Evolutionary conservation across 2,888 invertebrate species (phyloP).

Genomic region (Sceliomorpha sp.): DNA sequence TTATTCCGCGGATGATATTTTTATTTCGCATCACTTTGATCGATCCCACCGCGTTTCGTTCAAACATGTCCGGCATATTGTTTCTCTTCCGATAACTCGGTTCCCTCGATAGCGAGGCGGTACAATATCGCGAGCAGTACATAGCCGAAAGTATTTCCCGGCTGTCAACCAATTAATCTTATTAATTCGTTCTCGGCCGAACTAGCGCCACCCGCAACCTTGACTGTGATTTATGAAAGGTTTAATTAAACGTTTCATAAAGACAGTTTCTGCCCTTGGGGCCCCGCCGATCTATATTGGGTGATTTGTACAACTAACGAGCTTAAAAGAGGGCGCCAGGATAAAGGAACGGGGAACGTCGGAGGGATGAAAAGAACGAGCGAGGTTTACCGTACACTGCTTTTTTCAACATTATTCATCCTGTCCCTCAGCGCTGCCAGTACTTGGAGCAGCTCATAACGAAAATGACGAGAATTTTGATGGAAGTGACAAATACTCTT

Average conservation of each 20-base stretch:
- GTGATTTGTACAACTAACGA: constrained; percentile 58
- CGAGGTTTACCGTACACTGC: constrained; percentile 29
- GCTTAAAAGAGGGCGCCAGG: constrained; percentile 54
- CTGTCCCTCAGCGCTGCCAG: constrained; percentile 38
- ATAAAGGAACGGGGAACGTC: constrained; percentile 38
- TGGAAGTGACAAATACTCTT: constrained; percentile 17
- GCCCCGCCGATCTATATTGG: constrained; percentile 58
- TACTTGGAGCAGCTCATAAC: constrained; percentile 11
- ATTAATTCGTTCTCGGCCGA: constrained; percentile 73
- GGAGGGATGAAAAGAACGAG: constrained; percentile 29
- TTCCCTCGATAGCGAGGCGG: constrained; percentile 36
- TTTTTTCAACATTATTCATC: constrained; percentile 45
- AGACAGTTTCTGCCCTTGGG: constrained; percentile 60
- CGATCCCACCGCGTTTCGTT: constrained; percentile 23
- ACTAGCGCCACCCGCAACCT: constrained; percentile 52
- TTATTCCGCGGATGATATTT: background rate
- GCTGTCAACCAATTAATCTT: constrained; percentile 78
- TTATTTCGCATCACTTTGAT: constrained; percentile 20
- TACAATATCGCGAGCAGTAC: constrained; percentile 36
- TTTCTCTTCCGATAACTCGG: constrained; percentile 26
- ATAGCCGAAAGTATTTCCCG: constrained; percentile 70
- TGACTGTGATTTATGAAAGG: constrained; percentile 69
- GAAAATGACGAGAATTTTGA: constrained; percentile 25
- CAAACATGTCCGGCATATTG: constrained; percentile 18
- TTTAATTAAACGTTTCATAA: constrained; percentile 78